Percentiles rank a stretch among this genome's conserved stretches.
These are phyloP conservation scores for Syngnathoides biaculeatus DNA, from an alignment of 2,113 vertebrate genomes.

Conservation along the genomic window DNA sequence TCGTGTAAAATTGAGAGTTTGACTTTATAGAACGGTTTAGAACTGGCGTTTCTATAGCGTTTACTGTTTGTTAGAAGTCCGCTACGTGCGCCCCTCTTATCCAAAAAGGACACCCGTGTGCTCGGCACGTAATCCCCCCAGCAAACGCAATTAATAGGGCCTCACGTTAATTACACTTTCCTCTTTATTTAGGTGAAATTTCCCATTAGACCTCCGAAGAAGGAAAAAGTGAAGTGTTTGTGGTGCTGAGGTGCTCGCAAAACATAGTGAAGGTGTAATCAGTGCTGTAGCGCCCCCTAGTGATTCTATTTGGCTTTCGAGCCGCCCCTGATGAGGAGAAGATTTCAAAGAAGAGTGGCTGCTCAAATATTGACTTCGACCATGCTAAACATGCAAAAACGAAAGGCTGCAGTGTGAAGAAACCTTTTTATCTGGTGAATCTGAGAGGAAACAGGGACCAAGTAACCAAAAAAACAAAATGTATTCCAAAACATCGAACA, in stretches of 20 bases:
- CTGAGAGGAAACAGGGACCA: neutral
- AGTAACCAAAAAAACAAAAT: neutral
- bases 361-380: neutral
- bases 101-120: slow-evolving; percentile 34
- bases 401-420: neutral
- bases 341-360: neutral
- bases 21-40: neutral
- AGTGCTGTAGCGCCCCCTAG: slow-evolving; percentile 69
- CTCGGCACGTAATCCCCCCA: slow-evolving; percentile 55
- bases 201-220: slow-evolving; percentile 55
- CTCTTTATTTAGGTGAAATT: slow-evolving; percentile 72
- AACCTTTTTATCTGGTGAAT: neutral
- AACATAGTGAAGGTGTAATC: slow-evolving; percentile 5
- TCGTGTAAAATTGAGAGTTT: neutral
- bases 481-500: neutral
- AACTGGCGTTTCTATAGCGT: neutral
- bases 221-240: slow-evolving; percentile 19
- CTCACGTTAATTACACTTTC: slow-evolving; percentile 69
- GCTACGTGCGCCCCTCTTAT: slow-evolving; percentile 38
- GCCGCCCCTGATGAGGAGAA: neutral
- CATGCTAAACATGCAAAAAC: neutral
- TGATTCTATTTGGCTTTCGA: slow-evolving; percentile 9
- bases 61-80: slow-evolving; percentile 5
- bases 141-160: slow-evolving; percentile 67
- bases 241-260: slow-evolving; percentile 8